phyloP scores from a whole-genome alignment of 2,113 vertebrate species.

The Hiodon tergisus region DNA sequence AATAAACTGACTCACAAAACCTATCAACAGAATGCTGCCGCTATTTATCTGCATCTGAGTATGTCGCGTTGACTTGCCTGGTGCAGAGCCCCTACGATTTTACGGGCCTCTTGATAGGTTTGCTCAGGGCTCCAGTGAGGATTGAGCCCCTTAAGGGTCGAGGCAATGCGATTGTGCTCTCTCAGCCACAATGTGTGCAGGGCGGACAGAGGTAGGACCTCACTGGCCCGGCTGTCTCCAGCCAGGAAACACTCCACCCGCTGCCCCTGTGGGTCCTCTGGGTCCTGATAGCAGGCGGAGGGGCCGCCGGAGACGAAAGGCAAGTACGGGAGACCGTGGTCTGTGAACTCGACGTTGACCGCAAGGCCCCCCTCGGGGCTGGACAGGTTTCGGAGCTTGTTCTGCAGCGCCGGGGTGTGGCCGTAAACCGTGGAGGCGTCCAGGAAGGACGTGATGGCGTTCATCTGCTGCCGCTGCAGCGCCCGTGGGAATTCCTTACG shows the following conservation, averaged over 20 bases:
- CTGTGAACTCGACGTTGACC: slow-evolving; percentile 60
- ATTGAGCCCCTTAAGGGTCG: slow-evolving; percentile 65
- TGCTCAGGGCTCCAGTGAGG: slow-evolving; percentile 74
- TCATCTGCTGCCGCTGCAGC: slow-evolving; percentile 77
- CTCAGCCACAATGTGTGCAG: slow-evolving; percentile 86
- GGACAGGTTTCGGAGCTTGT: slow-evolving; percentile 66
- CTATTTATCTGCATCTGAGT: not conserved
- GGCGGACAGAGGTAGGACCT: slow-evolving; percentile 67
- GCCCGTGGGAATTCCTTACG: slow-evolving; percentile 43
- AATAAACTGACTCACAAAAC: not conserved
- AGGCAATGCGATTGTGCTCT: slow-evolving; percentile 84
- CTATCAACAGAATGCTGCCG: not conserved
- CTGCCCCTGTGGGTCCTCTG: not conserved
- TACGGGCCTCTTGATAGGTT: slow-evolving; percentile 82
- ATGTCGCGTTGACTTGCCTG: slow-evolving; percentile 66
- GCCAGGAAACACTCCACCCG: slow-evolving; percentile 82
- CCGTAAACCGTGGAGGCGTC: slow-evolving; percentile 88
- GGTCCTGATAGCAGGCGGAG: slow-evolving; percentile 62
- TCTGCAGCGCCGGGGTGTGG: slow-evolving; percentile 53
- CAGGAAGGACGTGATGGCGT: slow-evolving; percentile 80
- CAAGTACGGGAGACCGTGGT: slow-evolving; percentile 64
- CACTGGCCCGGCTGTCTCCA: slow-evolving; percentile 78
- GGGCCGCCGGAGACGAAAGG: slow-evolving; percentile 61
- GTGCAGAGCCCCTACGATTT: slow-evolving; percentile 84
- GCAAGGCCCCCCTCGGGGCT: slow-evolving; percentile 72